Conservation (phyloP, 2,113 vertebrate species). For the Bostrychus sinensis region DNA sequence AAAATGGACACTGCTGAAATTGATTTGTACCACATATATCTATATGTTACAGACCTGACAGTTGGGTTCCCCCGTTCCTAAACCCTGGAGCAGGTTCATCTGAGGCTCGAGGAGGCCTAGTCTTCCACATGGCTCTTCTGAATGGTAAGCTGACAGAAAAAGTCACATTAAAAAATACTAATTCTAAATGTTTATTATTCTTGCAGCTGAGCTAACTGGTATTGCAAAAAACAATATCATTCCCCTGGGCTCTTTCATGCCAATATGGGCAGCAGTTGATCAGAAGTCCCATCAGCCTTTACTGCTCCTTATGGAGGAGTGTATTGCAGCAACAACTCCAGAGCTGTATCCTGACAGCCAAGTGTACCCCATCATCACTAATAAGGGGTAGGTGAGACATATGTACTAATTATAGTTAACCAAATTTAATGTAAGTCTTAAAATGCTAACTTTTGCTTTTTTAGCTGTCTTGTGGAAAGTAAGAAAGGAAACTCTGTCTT, state of each 20-base stretch:
- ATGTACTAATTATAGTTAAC: neutral
- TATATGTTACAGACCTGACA: conserved; percentile 42
- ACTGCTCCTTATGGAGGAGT: conserved; percentile 79
- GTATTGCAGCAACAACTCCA: conserved; percentile 65
- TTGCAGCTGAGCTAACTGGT: conserved; percentile 67
- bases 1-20: neutral
- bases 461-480: conserved; percentile 80
- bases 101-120: conserved; percentile 58
- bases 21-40: too few species aligned
- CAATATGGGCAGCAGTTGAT: conserved; percentile 75
- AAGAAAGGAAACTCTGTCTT: conserved; percentile 67
- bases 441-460: neutral
- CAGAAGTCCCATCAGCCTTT: conserved; percentile 77
- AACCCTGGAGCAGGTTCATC: conserved; percentile 46
- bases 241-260: conserved; percentile 77
- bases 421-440: neutral
- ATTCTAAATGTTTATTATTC: neutral
- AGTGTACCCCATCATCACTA: conserved; percentile 73
- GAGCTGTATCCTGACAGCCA: conserved; percentile 37
- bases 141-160: conserved; percentile 58
- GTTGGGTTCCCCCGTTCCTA: conserved; percentile 41
- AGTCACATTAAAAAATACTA: neutral
- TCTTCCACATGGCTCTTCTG: conserved; percentile 75
- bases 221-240: conserved; percentile 60
- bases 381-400: conserved; percentile 72